Base-by-base conservation (phyloP, 2,113 vertebrate species). In the Leucoraja erinaceus region DNA sequence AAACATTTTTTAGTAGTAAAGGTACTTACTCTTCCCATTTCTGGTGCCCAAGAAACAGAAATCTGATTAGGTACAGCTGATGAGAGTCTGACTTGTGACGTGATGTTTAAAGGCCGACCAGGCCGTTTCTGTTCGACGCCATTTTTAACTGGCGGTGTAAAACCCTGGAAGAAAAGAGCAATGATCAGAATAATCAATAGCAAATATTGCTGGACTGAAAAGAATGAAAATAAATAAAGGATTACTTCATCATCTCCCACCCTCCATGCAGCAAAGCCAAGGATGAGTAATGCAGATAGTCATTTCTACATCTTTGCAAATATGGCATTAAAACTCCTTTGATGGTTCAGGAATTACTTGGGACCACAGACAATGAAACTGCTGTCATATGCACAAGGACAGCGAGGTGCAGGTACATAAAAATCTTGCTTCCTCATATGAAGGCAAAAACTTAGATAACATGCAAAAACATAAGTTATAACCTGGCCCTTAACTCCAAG, bases 11-110 rank as follows among this genome's bases (percentile, higher is more conserved):
- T 76, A 28, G 59, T 2, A 93, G 38, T 20, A 10, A 94, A 0
- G 68, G 0, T 76, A 47, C 93, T 96, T 95, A 99, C 98, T 97
- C 99, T 99, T 94, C 98, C 98, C 90, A 99, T 98, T 96, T 99
- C 98, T 94, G 98, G 98, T 70, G 98, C 97, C 98, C 98, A 99
- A 0, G 98, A 98, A 93, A 99, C 98, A 22, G 98, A 98, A 93
- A 99, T 98, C 96, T 99, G 98, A 94, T 99, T 99, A 95, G 99
- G 98, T 93, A 99, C 98, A 7, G 98, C 98, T 59, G 99, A 99
- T 0, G 98, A 98, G 76, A 99, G 95, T 91, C 98, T 96, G 93
- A 99, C 97, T n/a, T 98, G 95, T 61, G 98, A 99, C 0, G 99
- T 99, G 70, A 99, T 99, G 94, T 99, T 99, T 47, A 99, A 95